Evolutionary conservation across 2,888 invertebrate genomes (phyloP).

Genomic region (Lasioglossum figueresi): DNA sequence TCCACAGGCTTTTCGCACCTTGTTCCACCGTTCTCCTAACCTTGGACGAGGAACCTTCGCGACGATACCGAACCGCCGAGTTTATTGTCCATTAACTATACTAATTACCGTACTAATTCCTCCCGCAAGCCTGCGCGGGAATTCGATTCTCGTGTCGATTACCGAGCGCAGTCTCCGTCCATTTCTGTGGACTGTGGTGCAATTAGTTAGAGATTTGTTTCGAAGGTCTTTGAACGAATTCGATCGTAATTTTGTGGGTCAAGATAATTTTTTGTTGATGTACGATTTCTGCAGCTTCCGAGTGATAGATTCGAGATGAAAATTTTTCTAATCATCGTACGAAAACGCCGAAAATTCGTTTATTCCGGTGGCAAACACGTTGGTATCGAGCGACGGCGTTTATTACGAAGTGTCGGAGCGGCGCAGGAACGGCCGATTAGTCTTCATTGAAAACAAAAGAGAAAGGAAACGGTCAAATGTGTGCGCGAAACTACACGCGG

Average conservation of each 20-base stretch:
- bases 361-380: slow-evolving; percentile 2
- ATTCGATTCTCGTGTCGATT: neutral
- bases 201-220: neutral
- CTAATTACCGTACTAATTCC: neutral
- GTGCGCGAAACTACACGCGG: slow-evolving; percentile 56
- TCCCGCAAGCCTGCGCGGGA: neutral
- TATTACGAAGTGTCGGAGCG: slow-evolving; percentile 54
- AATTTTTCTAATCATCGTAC: neutral
- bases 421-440: slow-evolving; percentile 64
- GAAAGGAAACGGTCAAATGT: slow-evolving; percentile 68
- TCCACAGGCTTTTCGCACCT: slow-evolving; percentile 49
- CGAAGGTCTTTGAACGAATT: neutral
- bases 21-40: slow-evolving; percentile 12
- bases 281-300: neutral
- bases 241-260: neutral
- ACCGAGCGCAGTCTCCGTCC: neutral
- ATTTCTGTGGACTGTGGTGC: neutral
- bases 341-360: slow-evolving; percentile 54
- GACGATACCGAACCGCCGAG: neutral
- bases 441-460: slow-evolving; percentile 69
- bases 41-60: slow-evolving; percentile 12
- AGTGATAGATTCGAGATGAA: too few relatives aligned
- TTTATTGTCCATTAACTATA: neutral
- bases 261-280: too few relatives aligned
- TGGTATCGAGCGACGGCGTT: slow-evolving; percentile 29